These are phyloP conservation scores for Calosoma granatense DNA, from an alignment of 1,140 invertebrate genomes.

Conservation along the genomic window DNA sequence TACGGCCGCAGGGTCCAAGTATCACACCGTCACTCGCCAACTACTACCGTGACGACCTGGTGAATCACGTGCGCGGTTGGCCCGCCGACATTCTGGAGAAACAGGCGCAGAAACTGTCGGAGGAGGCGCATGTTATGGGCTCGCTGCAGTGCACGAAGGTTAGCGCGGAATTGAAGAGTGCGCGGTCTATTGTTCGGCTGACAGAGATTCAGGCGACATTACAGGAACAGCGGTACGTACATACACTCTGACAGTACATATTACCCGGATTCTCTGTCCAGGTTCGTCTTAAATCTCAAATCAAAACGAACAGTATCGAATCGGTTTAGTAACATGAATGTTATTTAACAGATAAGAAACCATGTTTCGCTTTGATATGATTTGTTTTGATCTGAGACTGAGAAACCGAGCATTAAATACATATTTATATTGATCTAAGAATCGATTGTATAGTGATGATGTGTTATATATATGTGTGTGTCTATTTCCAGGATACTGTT, in stretches of 20 bases:
- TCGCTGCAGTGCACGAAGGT: constrained; percentile 86
- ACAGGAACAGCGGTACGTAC: constrained; percentile 88
- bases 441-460: neutral
- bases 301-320: too few species aligned
- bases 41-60: constrained; percentile 84
- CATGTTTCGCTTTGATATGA: too few species aligned
- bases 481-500: constrained; percentile 69
- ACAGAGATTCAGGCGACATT: constrained; percentile 94
- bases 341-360: too few species aligned
- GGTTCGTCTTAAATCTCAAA: too few species aligned
- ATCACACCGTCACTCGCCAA: constrained; percentile 82
- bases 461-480: constrained; percentile 17
- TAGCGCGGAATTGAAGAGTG: constrained; percentile 88
- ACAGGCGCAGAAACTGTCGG: constrained; percentile 78
- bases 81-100: constrained; percentile 85
- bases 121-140: constrained; percentile 74
- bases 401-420: too few species aligned
- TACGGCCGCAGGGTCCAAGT: constrained; percentile 33
- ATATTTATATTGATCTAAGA: too few species aligned
- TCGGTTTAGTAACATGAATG: too few species aligned
- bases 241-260: neutral
- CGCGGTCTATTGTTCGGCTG: constrained; percentile 83
- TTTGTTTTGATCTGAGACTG: too few species aligned
- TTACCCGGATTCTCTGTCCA: neutral
- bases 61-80: constrained; percentile 84